Percentiles rank a stretch among this genome's conserved stretches.
Conservation (phyloP, 2,888 invertebrate species). For the Saturnia japonica region DNA sequence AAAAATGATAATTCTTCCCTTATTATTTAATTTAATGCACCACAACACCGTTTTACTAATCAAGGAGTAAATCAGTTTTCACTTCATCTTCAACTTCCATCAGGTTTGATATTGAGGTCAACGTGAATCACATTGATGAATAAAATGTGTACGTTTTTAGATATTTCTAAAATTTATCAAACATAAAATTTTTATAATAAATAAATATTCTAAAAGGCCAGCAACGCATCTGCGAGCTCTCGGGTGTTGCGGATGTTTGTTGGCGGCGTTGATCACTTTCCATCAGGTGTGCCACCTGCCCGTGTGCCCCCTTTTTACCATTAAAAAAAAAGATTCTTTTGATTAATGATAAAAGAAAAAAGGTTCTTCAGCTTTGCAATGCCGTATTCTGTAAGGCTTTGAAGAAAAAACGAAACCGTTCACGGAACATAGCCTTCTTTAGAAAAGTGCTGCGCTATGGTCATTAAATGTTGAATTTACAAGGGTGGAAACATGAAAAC, state of each 20-base stretch:
- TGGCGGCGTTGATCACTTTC: no score
- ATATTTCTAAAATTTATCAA: no score
- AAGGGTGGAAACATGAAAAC: slow-evolving; percentile 47
- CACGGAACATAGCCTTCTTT: slow-evolving; percentile 24
- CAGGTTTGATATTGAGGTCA: neutral
- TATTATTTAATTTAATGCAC: neutral
- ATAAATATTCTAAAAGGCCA: no score
- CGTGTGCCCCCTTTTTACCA: neutral
- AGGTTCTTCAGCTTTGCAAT: neutral
- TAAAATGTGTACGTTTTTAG: no score
- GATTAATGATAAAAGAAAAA: neutral
- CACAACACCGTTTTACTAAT: neutral
- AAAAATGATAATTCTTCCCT: neutral
- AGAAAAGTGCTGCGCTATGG: slow-evolving; percentile 32
- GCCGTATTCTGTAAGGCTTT: neutral
- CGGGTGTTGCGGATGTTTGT: no score
- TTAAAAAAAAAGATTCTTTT: neutral
- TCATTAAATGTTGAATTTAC: slow-evolving; percentile 46
- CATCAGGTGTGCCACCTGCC: no score
- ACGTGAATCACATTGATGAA: no score
- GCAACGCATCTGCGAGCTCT: no score
- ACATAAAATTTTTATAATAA: no score
- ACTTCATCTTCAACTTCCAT: neutral
- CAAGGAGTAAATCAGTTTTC: neutral
- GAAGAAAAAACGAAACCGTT: slow-evolving; percentile 4